Evolutionary conservation across 2,113 vertebrate species (phyloP).

Genomic region (Indicator maculatus): DNA sequence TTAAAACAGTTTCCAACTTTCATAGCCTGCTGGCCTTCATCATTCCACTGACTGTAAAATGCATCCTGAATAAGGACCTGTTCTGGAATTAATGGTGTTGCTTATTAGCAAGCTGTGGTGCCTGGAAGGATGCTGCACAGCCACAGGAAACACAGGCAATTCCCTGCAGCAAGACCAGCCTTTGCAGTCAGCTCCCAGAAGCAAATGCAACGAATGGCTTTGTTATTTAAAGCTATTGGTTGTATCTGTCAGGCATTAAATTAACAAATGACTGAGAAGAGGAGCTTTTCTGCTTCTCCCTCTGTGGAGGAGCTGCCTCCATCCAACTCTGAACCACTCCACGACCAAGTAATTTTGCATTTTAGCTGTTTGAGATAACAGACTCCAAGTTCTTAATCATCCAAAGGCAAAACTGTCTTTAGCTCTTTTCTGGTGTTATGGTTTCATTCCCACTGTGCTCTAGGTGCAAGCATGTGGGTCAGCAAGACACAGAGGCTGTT

Average conservation of each 20-base stretch:
- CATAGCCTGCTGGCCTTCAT: background rate
- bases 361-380: slow-evolving; percentile 18
- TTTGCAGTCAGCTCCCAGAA: background rate
- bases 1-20: background rate
- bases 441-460: background rate
- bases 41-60: background rate
- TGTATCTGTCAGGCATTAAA: background rate
- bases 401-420: background rate
- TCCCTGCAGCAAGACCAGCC: background rate
- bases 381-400: background rate
- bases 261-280: background rate
- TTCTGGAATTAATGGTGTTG: background rate
- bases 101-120: background rate
- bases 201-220: background rate
- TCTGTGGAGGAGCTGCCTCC: background rate
- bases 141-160: background rate
- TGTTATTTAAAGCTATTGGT: background rate
- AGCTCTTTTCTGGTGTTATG: background rate
- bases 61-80: background rate
- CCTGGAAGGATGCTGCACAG: background rate
- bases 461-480: background rate
- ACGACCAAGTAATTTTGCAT: background rate
- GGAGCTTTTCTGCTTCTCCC: background rate
- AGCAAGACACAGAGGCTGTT: background rate
- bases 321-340: background rate